phyloP scores from a whole-genome alignment of 2,888 invertebrate genomes.

The Choreutis nemorana region DNA sequence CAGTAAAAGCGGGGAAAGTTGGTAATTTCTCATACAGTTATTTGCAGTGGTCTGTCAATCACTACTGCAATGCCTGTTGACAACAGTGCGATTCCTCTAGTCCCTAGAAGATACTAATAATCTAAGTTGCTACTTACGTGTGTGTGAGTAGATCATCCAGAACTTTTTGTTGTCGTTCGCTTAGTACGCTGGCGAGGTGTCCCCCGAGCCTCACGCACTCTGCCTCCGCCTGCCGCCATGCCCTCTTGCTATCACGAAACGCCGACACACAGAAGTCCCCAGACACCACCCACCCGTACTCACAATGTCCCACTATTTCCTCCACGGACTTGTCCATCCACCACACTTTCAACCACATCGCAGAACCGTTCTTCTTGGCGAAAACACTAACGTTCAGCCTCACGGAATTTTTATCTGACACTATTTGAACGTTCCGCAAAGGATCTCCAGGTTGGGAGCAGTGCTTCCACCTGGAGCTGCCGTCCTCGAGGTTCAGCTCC shows the following conservation, averaged over 20 bases:
- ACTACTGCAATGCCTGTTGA: no score
- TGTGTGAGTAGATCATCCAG: constrained; percentile 71
- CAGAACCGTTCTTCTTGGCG: constrained; percentile 40
- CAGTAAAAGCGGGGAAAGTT: no score
- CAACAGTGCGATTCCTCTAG: no score
- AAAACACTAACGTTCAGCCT: constrained; percentile 50
- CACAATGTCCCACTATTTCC: constrained; percentile 71
- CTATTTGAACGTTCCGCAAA: constrained; percentile 64
- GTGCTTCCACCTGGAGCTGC: constrained; percentile 65
- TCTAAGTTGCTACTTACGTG: no score
- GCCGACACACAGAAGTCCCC: constrained; percentile 73
- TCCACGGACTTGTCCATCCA: constrained; percentile 71
- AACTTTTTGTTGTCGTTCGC: constrained; percentile 68
- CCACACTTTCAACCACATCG: constrained; percentile 67
- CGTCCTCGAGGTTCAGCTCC: constrained; percentile 65
- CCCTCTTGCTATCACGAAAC: constrained; percentile 60
- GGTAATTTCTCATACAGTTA: no score
- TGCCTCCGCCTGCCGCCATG: constrained; percentile 74
- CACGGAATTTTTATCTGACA: constrained; percentile 66
- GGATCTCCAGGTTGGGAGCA: constrained; percentile 68
- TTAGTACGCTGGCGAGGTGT: constrained; percentile 73
- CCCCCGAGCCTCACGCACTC: constrained; percentile 71
- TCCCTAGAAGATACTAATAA: no score
- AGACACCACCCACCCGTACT: constrained; percentile 75
- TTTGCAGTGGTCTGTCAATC: no score